Evolutionary conservation across 1,140 invertebrate species (phyloP).

Genomic region (Lasioglossum albipes): DNA sequence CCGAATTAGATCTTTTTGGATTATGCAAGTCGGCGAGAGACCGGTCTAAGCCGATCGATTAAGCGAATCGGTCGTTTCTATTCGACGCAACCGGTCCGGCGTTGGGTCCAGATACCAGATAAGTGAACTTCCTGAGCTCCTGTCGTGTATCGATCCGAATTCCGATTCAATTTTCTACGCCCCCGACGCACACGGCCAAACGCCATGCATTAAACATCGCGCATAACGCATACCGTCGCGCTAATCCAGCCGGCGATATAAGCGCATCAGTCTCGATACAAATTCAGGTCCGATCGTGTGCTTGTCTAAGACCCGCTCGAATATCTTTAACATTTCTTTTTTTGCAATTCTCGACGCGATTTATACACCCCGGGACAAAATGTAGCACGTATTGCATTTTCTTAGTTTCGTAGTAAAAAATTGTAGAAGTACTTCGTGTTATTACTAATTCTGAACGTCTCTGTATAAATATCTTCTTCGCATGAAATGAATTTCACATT

Average conservation of each 20-base stretch:
- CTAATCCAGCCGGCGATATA: constrained; percentile 44
- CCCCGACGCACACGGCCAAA: constrained; percentile 52
- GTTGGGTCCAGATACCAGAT: constrained; percentile 50
- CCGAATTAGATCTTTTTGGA: constrained; percentile 1
- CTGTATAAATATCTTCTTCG: too few species aligned
- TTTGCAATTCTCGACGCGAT: too few species aligned
- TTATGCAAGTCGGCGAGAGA: not conserved
- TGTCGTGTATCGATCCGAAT: constrained; percentile 63
- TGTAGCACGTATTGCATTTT: too few species aligned
- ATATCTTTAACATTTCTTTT: not conserved
- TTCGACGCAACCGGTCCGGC: constrained; percentile 43
- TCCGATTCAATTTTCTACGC: constrained; percentile 62
- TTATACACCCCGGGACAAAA: too few species aligned
- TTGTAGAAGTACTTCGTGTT: too few species aligned
- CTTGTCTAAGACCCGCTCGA: not conserved
- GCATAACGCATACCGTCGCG: constrained; percentile 52
- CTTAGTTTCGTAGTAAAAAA: too few species aligned
- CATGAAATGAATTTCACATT: too few species aligned
- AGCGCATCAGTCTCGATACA: constrained; percentile 28
- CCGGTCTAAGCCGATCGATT: constrained; percentile 30
- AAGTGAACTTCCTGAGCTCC: constrained; percentile 53
- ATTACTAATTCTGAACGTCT: too few species aligned
- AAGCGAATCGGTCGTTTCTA: constrained; percentile 55
- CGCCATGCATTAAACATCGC: constrained; percentile 61
- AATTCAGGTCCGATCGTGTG: constrained; percentile 10